phyloP scores from a whole-genome alignment of 1,140 invertebrate genomes.

The Pseudomyrmex sp. region DNA sequence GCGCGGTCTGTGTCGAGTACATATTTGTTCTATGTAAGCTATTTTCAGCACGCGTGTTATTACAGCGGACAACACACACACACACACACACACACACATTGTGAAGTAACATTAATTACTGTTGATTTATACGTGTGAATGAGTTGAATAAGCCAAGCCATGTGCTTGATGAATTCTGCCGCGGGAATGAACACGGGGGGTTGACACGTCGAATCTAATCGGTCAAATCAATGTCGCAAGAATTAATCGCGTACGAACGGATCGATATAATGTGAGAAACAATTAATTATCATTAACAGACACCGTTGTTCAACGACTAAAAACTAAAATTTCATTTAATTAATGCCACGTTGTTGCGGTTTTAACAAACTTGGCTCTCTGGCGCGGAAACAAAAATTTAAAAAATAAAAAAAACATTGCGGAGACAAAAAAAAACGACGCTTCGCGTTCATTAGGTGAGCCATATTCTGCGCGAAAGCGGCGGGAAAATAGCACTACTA shows the following conservation, averaged over 20 bases:
- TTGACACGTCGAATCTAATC: slow-evolving; percentile 38
- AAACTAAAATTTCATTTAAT: background rate
- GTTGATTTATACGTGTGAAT: slow-evolving; percentile 47
- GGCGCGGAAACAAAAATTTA: too few species aligned
- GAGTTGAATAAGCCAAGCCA: slow-evolving; percentile 12
- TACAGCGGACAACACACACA: background rate
- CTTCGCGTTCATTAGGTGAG: slow-evolving; percentile 24
- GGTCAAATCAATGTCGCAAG: slow-evolving; percentile 15
- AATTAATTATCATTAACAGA: slow-evolving; percentile 3
- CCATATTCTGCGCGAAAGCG: slow-evolving; percentile 5
- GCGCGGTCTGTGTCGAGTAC: slow-evolving; percentile 8
- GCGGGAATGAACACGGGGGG: background rate
- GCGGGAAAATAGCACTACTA: slow-evolving; percentile 1
- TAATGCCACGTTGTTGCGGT: background rate
- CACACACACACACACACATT: background rate
- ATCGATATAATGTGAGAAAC: background rate
- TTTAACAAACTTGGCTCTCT: too few species aligned
- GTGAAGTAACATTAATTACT: slow-evolving; percentile 14
- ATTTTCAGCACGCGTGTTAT: slow-evolving; percentile 20
- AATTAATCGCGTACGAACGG: slow-evolving; percentile 4
- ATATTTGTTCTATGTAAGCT: slow-evolving; percentile 21
- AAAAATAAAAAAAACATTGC: too few species aligned
- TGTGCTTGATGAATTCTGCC: background rate
- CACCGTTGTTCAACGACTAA: background rate
- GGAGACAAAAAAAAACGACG: too few species aligned